Percentiles rank a stretch among this genome's conserved stretches.
Evolutionary conservation across 2,113 vertebrate species (phyloP).

Genomic region (Panthera uncia): DNA sequence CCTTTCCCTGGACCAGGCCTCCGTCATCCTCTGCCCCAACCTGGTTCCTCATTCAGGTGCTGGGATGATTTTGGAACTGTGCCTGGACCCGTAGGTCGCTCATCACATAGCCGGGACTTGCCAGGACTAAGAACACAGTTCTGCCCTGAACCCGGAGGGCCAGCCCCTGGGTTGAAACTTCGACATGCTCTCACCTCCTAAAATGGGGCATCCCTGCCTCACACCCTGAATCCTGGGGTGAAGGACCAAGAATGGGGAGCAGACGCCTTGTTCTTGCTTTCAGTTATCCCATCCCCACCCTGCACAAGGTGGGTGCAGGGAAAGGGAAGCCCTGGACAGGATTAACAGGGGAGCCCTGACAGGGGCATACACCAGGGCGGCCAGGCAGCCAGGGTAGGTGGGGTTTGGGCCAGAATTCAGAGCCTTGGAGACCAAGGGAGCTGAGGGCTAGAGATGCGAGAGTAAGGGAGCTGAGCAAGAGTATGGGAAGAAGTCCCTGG

Average conservation of each 20-base stretch:
- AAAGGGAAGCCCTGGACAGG: neutral
- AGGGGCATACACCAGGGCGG: too few species aligned
- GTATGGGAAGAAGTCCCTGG: neutral
- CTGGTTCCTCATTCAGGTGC: neutral
- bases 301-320: too few species aligned
- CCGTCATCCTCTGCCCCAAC: neutral
- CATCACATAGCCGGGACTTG: neutral
- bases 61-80: neutral
- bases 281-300: neutral
- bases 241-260: neutral
- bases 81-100: neutral
- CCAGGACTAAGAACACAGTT: neutral
- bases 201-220: neutral
- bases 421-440: neutral
- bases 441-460: neutral
- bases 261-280: neutral
- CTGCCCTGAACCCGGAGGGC: neutral
- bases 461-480: neutral
- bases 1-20: neutral
- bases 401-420: neutral
- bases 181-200: neutral
- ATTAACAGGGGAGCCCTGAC: neutral
- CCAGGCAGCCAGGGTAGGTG: neutral
- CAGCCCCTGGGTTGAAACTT: neutral
- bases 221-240: neutral